phyloP scores from a whole-genome alignment of 2,113 vertebrate genomes.

The Dicentrarchus labrax region DNA sequence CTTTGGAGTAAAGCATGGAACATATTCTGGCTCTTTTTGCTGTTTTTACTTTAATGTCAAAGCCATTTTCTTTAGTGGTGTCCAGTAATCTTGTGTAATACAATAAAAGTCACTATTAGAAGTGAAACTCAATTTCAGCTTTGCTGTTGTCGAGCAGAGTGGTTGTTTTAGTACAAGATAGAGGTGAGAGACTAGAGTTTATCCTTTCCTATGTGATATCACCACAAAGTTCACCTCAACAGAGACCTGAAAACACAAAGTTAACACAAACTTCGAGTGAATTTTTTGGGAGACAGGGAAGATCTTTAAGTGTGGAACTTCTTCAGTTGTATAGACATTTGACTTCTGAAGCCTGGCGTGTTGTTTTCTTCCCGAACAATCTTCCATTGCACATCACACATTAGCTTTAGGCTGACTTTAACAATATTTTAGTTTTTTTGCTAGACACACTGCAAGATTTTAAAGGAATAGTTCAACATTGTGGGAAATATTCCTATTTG shows the following conservation, averaged over 20 bases:
- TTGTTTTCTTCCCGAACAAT: no score
- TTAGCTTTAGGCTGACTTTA: no score
- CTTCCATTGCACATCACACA: no score
- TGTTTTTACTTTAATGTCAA: conserved; percentile 24
- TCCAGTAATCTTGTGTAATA: conserved; percentile 18
- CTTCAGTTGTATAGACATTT: no score
- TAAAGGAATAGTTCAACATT: no score
- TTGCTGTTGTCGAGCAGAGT: conserved; percentile 1
- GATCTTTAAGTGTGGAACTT: not conserved
- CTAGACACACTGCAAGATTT: not conserved
- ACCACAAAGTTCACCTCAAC: not conserved
- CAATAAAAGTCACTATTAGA: conserved; percentile 3
- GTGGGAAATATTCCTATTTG: no score
- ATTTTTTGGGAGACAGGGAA: not conserved
- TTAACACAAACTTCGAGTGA: not conserved
- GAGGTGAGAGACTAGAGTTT: not conserved
- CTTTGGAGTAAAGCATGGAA: conserved; percentile 54
- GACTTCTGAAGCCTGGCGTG: no score
- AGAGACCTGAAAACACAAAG: not conserved
- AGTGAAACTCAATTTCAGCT: conserved; percentile 7
- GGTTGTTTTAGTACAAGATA: not conserved
- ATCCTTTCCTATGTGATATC: not conserved
- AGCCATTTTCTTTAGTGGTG: conserved; percentile 32
- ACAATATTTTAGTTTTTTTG: not conserved
- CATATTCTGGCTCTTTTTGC: conserved; percentile 13